Evolutionary conservation across 2,113 vertebrate genomes (phyloP), one percentile per base, ranked within the genome.

Genomic region (Indri indri): DNA sequence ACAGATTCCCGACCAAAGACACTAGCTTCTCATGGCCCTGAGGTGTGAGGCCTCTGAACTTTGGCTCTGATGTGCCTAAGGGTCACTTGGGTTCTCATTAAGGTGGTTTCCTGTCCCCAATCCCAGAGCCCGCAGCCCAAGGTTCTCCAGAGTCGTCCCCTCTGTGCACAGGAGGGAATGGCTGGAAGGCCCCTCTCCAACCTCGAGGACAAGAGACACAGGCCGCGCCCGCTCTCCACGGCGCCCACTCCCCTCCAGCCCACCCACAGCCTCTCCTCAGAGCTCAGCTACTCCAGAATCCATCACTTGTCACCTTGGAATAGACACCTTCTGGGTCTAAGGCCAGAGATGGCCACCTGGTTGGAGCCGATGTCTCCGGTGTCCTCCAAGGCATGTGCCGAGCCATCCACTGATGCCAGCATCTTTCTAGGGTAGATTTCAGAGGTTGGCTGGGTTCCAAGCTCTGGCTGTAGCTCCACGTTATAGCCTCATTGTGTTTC

Each of bases 341-440:
- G 57, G 17, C 1, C 70, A 32, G 34, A 13, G 10, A 8, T 1
- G 1, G 37, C 8, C 45, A 3, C 32, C 30, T 5, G 2, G 4
- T 9, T 1, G 32, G 27, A 23, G 12, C 1, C 23, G 13, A 52
- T 0, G 2, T 14, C 50, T 22, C 61, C 20, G 22, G 3, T 0
- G 3, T 20, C 5, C 25, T 47, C 22, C 34, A 0, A 20, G 1
- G 47, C 1, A 17, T 0, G 23, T 18, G 1, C 52, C 32, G 20
- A 45, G 0, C 42, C 6, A 14, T 40, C 2, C 47, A 1, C 14
- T 5, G 5, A 30, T 0, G 0, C 4, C 6, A 17, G 45, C 1
- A 10, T 42, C 11, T 32, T 54, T 22, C 32, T 6, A 12, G 4
- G 10, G 25, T 57, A 10, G 14, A 10, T 34, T 76, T 74, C 17